These are phyloP conservation scores for Celastrina argiolus DNA, from an alignment of 2,888 invertebrate species.

Conservation along the genomic window DNA sequence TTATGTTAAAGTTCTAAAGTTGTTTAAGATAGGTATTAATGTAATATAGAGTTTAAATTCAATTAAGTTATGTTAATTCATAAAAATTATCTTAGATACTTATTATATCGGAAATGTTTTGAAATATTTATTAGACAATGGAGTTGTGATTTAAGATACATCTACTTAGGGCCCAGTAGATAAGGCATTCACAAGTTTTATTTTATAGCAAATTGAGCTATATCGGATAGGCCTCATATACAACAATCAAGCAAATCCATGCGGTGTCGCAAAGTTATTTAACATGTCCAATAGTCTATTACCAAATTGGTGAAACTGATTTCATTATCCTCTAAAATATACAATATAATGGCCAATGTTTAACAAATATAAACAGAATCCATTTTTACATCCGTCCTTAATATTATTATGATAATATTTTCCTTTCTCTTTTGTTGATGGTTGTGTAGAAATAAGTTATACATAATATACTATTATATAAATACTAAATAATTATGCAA, in stretches of 20 bases:
- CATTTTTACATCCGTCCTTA: background rate
- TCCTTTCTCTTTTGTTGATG: background rate
- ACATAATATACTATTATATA: background rate
- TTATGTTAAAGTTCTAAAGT: background rate
- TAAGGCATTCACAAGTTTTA: no score
- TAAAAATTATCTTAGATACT: background rate
- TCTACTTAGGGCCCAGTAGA: background rate
- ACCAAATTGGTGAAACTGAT: background rate
- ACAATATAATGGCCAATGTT: background rate
- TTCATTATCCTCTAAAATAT: background rate
- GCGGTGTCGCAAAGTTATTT: no score
- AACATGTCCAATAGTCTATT: background rate
- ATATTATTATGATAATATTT: background rate
- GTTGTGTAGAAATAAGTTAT: conserved; percentile 1
- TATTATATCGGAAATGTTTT: background rate
- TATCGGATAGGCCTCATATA: no score
- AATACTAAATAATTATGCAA: background rate
- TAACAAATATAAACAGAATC: background rate
- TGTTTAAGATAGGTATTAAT: background rate
- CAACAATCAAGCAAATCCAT: no score
- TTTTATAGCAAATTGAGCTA: no score
- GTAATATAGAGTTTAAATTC: background rate
- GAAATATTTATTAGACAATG: conserved; percentile 14
- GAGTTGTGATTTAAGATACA: conserved; percentile 15
- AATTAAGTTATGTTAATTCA: background rate